These are phyloP conservation scores for Anser cygnoides DNA, from an alignment of 2,113 vertebrate species.

Conservation along the genomic window DNA sequence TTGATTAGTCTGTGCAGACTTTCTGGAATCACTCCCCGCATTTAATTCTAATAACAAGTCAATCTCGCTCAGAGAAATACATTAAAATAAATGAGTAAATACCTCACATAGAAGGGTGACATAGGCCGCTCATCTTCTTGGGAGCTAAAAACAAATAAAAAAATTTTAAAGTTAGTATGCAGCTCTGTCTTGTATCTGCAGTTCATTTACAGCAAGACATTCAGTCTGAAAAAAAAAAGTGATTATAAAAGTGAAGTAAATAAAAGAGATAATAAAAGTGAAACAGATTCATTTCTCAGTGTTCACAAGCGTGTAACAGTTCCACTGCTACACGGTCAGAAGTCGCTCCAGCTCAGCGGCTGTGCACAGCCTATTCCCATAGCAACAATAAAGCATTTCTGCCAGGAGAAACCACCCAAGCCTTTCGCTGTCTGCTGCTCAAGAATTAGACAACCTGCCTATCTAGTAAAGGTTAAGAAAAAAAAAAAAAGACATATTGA, in stretches of 20 bases:
- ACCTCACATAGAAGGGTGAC: slow-evolving; percentile 94
- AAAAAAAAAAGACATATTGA: background rate
- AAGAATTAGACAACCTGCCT: background rate
- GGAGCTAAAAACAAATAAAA: slow-evolving; percentile 78
- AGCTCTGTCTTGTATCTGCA: slow-evolving; percentile 11
- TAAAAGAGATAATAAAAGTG: background rate
- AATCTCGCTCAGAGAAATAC: background rate
- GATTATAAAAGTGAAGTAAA: background rate
- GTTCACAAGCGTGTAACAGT: background rate
- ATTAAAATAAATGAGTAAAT: slow-evolving; percentile 56
- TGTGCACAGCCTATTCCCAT: slow-evolving; percentile 11
- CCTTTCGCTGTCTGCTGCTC: background rate
- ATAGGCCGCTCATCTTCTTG: slow-evolving; percentile 89
- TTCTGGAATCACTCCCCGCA: background rate
- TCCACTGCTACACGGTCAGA: background rate
- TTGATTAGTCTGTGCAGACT: background rate
- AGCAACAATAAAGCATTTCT: slow-evolving; percentile 14
- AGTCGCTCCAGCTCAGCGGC: background rate
- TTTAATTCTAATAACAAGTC: background rate
- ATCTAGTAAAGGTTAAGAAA: background rate
- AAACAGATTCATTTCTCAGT: background rate
- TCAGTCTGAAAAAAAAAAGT: background rate
- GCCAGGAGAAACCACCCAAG: background rate
- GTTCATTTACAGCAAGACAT: background rate
- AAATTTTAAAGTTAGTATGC: slow-evolving; percentile 43